A percentile compares a stretch with the other conserved stretches of the same genome.
phyloP scores from a whole-genome alignment of 2,797 vertebrate genomes.

The Hypotaenidia okinawae region DNA sequence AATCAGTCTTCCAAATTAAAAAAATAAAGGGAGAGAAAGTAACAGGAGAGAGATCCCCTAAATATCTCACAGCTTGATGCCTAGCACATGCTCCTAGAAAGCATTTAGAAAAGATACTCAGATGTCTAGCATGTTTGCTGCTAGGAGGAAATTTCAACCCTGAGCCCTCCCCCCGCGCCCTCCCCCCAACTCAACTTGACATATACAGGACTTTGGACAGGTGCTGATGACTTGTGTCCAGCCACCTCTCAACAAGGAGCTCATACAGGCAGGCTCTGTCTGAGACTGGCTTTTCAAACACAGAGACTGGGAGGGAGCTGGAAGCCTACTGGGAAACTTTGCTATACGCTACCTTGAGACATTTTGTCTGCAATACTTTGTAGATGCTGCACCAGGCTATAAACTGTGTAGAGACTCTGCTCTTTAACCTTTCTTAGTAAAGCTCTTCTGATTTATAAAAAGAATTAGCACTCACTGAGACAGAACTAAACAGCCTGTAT shows the following conservation, averaged over 20 bases:
- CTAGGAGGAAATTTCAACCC: background rate
- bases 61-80: background rate
- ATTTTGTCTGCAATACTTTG: background rate
- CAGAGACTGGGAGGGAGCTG: background rate
- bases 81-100: background rate
- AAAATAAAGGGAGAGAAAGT: accelerated
- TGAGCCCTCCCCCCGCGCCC: background rate
- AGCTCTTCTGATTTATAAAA: background rate
- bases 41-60: background rate
- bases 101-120: background rate
- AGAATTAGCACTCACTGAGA: background rate
- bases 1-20: background rate
- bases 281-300: background rate
- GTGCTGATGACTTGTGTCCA: background rate
- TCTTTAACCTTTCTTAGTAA: background rate
- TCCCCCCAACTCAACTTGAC: accelerated
- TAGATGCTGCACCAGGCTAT: background rate
- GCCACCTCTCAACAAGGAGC: background rate
- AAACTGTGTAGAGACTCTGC: background rate
- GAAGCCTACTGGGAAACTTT: background rate
- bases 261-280: background rate
- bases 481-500: background rate
- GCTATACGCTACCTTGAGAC: background rate
- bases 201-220: background rate
- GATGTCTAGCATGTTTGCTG: background rate